Evolutionary conservation across 2,797 vertebrate genomes (phyloP), one percentile per base, ranked within the genome.

Genomic region (Bovichtus variegatus): DNA sequence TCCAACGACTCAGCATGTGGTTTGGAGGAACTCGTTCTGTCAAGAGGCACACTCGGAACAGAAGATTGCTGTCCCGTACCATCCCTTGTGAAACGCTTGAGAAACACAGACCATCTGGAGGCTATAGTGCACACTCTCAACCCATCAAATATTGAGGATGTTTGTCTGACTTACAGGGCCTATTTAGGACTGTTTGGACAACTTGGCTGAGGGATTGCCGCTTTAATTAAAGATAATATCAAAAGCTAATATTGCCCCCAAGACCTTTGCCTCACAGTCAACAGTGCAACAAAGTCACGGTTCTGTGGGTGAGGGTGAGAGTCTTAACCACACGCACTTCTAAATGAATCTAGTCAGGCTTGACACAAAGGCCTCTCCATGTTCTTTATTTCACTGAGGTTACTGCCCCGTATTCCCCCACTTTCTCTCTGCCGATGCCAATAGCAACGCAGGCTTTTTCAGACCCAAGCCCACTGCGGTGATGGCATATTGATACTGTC

Each of bases 201-300:
- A 94, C 92, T 95, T 87, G 87, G 91, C 73, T 87, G 89, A 91
- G 83, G 93, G 93, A 95, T 95, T 90, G 88, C 87, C 51, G 85
- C 89, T 90, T 94, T 95, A 94, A 95, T 96, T 95, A 95, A 96
- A 96, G 92, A 96, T 95, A 95, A 96, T 95, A 96, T 93, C 89
- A 90, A 88, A 88, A 88, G 84, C 83, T 94, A 94, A 94, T 93
- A 86, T 94, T 76, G 77, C 88, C 84, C 81, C 81, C 53, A 83
- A 90, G 90, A 94, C 93, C 89, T 80, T 85, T 89, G 81, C 90
- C 87, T 92, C 83, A 70, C 86, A 91, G 89, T 92, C 90, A 93
- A 87, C 82, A 87, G 84, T 86, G 87, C 88, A 93, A 93, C 91
- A 93, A 80, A 92, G 93, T 94, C 76, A 70, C 43, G 23, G 81